Base-by-base conservation (phyloP, 1,140 invertebrate species). In the Pissodes strobi region DNA sequence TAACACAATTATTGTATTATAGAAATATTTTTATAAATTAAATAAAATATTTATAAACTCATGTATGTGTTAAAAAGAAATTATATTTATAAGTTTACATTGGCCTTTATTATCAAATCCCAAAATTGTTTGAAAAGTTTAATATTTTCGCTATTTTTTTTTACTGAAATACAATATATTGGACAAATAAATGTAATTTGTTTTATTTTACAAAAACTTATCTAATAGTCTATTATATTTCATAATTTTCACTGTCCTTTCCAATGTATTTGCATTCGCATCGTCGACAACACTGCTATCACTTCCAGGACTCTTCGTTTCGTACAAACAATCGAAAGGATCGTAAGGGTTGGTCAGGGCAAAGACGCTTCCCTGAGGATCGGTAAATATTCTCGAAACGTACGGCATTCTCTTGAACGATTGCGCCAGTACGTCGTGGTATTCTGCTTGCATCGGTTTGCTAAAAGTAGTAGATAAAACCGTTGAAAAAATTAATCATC, bases 341-440 rank as follows among this genome's bases (percentile, higher is more conserved):
- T 18, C 22, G 13, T 22, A 30, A 25, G 70, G 61, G 66, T 76
- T 78, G 3, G 71, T 67, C 8, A 76, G 39, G 1, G 74, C 76
- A 69, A 71, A 77, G 25, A 77, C 64, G 13, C 55, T 64, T 19
- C 69, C 61, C 18, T 72, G 68, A 6, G 68, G 46, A 56, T 70
- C 74, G 1, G 58, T 69, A 53, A 76, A 73, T 15, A 78, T 27
- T 21, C 73, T 67, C 6, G 74, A 67, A 19, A 77, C 74, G 52
- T 72, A 74, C 1, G 76, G 70, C 17, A 76, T 57, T 10, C 38
- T 46, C 30, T 72, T 57, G 41, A 66, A 76, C 0, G 76, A 76
- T 64, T 78, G 77, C 1, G 60, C 58, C 19, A 78, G 48, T 1
- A 78, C 65, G 18, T 69, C 66, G 46, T 78, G 74, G 37, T 71